phyloP scores from a whole-genome alignment of 2,113 vertebrate species.

The Dinomys branickii region DNA sequence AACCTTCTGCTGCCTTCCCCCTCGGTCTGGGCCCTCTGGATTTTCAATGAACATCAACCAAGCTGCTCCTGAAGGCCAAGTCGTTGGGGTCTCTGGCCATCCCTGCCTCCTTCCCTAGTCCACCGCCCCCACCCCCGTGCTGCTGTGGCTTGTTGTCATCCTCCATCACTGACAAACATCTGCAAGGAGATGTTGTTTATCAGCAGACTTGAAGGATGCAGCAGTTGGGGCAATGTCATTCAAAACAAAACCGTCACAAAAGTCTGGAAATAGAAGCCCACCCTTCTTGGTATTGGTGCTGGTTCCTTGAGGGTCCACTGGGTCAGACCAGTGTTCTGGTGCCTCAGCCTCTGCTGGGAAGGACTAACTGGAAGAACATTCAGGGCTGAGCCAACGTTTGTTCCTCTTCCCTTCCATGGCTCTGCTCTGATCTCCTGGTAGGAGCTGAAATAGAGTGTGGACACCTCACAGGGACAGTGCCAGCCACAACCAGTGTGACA shows the following conservation, averaged over 20 bases:
- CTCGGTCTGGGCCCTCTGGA: not conserved
- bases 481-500: not conserved
- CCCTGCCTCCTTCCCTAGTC: not conserved
- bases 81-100: not conserved
- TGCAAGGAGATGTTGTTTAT: not conserved
- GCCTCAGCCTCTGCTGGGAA: not conserved
- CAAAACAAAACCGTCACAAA: not conserved
- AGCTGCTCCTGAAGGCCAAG: not conserved
- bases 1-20: not conserved
- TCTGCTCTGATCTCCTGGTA: not conserved
- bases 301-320: not conserved
- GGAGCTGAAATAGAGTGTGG: not conserved
- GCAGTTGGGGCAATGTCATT: not conserved
- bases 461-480: not conserved
- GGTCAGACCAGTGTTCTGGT: not conserved
- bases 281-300: not conserved
- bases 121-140: not conserved
- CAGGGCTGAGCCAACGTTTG: not conserved
- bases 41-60: not conserved
- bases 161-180: not conserved
- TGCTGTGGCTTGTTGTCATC: not conserved
- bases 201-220: not conserved
- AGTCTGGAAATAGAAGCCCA: not conserved
- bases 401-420: not conserved
- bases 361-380: not conserved